Conservation (phyloP, 2,797 vertebrate genomes). For the Cirrhinus mrigala region DNA sequence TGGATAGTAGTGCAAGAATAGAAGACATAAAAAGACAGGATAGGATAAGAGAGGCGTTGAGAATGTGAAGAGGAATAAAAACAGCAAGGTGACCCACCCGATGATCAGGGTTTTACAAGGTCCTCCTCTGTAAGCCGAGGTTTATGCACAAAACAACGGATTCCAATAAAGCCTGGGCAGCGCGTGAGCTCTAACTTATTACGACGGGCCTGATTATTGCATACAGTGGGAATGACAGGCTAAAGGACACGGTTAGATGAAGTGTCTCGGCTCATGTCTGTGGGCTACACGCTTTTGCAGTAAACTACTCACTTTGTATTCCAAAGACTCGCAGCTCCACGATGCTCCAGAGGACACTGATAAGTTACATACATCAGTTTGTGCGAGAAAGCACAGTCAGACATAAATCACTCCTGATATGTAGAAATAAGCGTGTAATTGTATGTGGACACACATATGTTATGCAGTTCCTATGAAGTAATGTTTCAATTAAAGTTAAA, state of each 20-base stretch:
- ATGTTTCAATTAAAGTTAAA: neutral
- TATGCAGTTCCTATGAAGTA: neutral
- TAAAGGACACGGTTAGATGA: constrained; percentile 31
- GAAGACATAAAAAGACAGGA: constrained; percentile 5
- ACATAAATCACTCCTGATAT: constrained; percentile 1
- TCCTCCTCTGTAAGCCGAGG: neutral
- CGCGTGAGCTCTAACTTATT: constrained; percentile 31
- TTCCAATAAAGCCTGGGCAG: constrained; percentile 47
- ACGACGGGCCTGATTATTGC: constrained; percentile 28
- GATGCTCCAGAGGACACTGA: constrained; percentile 5
- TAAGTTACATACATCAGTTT: constrained; percentile 20
- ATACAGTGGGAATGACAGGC: constrained; percentile 30
- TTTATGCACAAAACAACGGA: constrained; percentile 34
- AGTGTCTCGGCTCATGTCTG: constrained; percentile 17
- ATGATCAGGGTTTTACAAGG: constrained; percentile 46
- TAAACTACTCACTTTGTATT: constrained; percentile 14
- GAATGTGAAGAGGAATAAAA: constrained; percentile 15
- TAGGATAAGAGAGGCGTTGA: constrained; percentile 35
- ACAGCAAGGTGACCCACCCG: constrained; percentile 54
- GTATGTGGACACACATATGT: neutral
- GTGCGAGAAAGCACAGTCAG: neutral
- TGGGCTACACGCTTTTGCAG: constrained; percentile 23
- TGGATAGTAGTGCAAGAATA: constrained; percentile 47
- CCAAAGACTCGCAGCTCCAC: constrained; percentile 12
- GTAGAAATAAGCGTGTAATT: neutral